A percentile compares a stretch with the other conserved stretches of the same genome.
These are phyloP conservation scores for Tanytarsus gracilentus DNA, from an alignment of 2,888 invertebrate species.

Conservation along the genomic window DNA sequence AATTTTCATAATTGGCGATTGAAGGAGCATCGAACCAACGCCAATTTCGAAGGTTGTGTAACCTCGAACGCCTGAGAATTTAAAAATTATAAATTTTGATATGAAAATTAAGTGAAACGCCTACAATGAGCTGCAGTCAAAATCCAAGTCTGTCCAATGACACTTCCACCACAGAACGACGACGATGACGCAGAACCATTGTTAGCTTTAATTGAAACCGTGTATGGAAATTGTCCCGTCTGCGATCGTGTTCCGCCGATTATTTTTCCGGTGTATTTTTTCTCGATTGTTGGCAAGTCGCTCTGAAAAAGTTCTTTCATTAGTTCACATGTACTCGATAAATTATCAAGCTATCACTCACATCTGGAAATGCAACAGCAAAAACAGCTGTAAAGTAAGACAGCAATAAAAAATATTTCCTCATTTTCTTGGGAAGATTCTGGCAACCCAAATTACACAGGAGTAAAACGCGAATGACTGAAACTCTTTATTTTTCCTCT, in stretches of 20 bases:
- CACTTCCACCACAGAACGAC: slow-evolving; percentile 8
- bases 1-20: background rate
- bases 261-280: background rate
- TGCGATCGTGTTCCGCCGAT: background rate
- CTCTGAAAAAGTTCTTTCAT: background rate
- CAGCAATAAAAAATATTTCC: background rate
- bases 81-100: background rate
- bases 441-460: background rate
- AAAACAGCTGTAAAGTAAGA: no score
- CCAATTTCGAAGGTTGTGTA: slow-evolving; percentile 10
- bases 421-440: background rate
- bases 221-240: slow-evolving; percentile 1
- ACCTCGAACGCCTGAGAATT: background rate
- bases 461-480: background rate
- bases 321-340: background rate
- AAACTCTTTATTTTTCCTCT: background rate
- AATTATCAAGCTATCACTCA: background rate
- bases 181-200: background rate
- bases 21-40: background rate
- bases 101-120: background rate
- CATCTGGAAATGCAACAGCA: background rate
- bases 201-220: slow-evolving; percentile 3
- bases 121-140: slow-evolving; percentile 23
- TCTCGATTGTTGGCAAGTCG: background rate
- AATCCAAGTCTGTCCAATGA: background rate